Evolutionary conservation across 2,113 vertebrate genomes (phyloP).

Genomic region (Macquaria ambigua): DNA sequence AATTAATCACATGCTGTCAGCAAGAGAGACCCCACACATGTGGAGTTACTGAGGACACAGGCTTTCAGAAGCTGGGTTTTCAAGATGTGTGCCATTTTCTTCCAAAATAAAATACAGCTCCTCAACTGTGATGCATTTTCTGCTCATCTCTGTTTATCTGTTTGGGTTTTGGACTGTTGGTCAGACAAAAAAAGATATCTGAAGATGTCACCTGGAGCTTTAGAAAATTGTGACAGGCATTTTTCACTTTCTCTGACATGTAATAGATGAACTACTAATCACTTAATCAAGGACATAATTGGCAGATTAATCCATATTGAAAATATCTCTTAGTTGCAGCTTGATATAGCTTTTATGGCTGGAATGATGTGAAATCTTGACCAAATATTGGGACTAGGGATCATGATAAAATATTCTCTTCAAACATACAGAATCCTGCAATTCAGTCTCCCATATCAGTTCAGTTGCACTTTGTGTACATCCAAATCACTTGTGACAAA

Average conservation of each 20-base stretch:
- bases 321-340: neutral
- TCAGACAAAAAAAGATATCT: too few species aligned
- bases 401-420: neutral
- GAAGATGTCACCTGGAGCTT: too few species aligned
- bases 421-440: neutral
- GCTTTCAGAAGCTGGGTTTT: neutral
- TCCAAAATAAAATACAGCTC: slow-evolving; percentile 12
- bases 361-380: neutral
- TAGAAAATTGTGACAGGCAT: too few species aligned
- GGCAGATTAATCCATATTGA: neutral
- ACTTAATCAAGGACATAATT: too few species aligned
- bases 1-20: slow-evolving; percentile 68
- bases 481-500: neutral
- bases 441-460: neutral
- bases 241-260: too few species aligned
- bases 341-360: neutral
- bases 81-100: neutral
- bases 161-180: neutral
- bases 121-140: too few species aligned
- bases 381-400: neutral
- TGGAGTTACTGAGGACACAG: slow-evolving; percentile 39
- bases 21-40: slow-evolving; percentile 46
- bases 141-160: neutral
- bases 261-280: too few species aligned
- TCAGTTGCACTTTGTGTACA: neutral